phyloP scores from a whole-genome alignment of 2,113 vertebrate species.

The Cephalophus harveyi region DNA sequence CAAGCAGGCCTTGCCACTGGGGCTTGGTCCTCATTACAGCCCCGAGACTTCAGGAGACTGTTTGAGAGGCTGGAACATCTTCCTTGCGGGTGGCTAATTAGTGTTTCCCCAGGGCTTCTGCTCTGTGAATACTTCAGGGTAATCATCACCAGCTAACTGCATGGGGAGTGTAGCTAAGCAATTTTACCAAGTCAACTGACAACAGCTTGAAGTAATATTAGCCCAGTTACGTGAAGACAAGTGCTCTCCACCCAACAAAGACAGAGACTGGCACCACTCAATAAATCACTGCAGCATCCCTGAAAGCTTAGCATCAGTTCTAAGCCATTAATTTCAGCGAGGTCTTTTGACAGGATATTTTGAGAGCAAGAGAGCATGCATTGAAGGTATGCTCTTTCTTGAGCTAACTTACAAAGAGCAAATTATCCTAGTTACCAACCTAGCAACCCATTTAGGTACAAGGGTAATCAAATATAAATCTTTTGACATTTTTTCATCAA shows the following conservation, averaged over 20 bases:
- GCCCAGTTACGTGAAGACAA: conserved; percentile 79
- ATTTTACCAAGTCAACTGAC: conserved; percentile 83
- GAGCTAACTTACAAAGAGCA: conserved; percentile 79
- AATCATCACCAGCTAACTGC: conserved; percentile 83
- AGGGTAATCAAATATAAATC: conserved; percentile 75
- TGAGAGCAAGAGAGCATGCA: conserved; percentile 73
- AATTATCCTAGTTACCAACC: conserved; percentile 70
- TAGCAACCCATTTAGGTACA: conserved; percentile 62
- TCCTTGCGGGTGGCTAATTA: conserved; percentile 79
- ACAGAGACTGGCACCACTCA: conserved; percentile 79
- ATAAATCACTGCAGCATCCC: conserved; percentile 83
- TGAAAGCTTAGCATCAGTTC: conserved; percentile 81
- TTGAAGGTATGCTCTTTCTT: conserved; percentile 71
- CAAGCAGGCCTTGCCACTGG: conserved; percentile 60
- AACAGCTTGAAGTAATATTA: conserved; percentile 86
- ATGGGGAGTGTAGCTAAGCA: conserved; percentile 79
- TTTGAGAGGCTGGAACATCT: conserved; percentile 75
- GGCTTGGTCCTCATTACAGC: conserved; percentile 78
- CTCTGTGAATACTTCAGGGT: conserved; percentile 80
- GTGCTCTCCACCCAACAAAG: conserved; percentile 81
- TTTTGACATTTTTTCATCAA: conserved; percentile 48
- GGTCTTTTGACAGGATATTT: conserved; percentile 79
- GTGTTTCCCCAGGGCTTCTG: conserved; percentile 79
- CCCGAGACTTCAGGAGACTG: conserved; percentile 76
- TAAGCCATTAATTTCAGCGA: conserved; percentile 81